Evolutionary conservation across 2,113 vertebrate species (phyloP).

Genomic region (Aythya baeri): DNA sequence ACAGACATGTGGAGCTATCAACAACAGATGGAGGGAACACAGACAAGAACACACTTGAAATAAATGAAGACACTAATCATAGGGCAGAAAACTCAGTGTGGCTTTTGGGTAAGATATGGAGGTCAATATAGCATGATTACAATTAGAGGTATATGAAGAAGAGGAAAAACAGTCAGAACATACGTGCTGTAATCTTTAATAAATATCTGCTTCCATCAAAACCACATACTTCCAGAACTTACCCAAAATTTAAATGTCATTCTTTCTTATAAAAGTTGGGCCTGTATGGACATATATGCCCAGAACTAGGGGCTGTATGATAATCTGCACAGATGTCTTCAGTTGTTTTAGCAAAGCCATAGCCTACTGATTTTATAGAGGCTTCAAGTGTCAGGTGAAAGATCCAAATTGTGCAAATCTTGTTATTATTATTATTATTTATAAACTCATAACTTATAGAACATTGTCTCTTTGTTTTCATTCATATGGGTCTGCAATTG

Average conservation of each 20-base stretch:
- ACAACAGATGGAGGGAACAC: background rate
- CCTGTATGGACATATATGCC: background rate
- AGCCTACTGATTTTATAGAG: background rate
- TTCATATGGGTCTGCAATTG: background rate
- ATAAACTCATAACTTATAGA: background rate
- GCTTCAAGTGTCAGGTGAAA: background rate
- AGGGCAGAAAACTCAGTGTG: background rate
- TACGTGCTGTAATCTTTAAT: background rate
- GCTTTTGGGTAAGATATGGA: background rate
- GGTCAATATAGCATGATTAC: background rate
- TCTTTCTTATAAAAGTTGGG: background rate
- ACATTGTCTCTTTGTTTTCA: background rate
- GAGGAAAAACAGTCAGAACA: background rate
- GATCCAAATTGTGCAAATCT: background rate
- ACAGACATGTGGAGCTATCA: background rate
- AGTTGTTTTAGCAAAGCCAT: fast-evolving
- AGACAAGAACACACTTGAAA: background rate
- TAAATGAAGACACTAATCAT: background rate
- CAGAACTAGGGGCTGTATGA: background rate
- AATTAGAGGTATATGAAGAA: background rate
- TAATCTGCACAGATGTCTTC: background rate
- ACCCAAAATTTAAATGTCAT: background rate
- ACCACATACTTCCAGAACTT: background rate
- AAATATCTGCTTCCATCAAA: background rate
- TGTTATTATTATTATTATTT: background rate